A percentile compares a stretch with the other conserved stretches of the same genome.
These are phyloP conservation scores for Acridotheres tristis DNA, from an alignment of 2,797 vertebrate species.

Conservation along the genomic window DNA sequence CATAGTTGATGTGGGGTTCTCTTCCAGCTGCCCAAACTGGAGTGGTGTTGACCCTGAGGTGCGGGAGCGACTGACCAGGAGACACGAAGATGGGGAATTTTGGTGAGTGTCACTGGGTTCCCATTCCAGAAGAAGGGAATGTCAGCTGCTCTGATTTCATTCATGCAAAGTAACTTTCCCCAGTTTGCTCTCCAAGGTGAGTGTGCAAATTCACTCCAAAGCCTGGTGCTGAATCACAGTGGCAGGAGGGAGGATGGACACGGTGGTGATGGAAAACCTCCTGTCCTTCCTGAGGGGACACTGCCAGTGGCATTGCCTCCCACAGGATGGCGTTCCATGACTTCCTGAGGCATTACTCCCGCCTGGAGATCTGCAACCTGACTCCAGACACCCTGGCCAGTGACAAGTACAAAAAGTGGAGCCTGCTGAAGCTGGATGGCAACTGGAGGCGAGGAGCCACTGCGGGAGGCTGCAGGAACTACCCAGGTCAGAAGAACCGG, in stretches of 20 bases:
- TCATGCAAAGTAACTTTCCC: neutral
- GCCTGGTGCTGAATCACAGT: neutral
- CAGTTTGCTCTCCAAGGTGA: neutral
- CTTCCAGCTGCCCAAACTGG: conserved; percentile 82
- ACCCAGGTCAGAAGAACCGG: conserved; percentile 71
- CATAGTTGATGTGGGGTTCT: neutral
- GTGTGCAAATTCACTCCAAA: neutral
- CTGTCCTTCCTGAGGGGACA: fast-evolving
- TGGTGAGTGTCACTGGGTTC: conserved; percentile 72
- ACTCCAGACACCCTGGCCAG: conserved; percentile 83
- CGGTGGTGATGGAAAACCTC: neutral
- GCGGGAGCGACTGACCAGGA: conserved; percentile 75
- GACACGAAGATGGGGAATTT: conserved; percentile 87
- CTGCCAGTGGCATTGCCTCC: neutral
- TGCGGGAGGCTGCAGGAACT: conserved; percentile 88
- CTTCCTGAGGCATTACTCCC: conserved; percentile 85
- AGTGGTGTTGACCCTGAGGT: conserved; percentile 77
- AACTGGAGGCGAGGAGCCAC: conserved; percentile 88
- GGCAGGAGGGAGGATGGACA: neutral
- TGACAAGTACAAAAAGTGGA: conserved; percentile 82
- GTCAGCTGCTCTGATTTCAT: neutral
- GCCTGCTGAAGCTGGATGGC: conserved; percentile 82
- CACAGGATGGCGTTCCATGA: conserved; percentile 87
- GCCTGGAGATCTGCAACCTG: conserved; percentile 90
- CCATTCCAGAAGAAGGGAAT: neutral